Base-by-base conservation (phyloP, 2,797 vertebrate species). In the Pseudochirops cupreus region DNA sequence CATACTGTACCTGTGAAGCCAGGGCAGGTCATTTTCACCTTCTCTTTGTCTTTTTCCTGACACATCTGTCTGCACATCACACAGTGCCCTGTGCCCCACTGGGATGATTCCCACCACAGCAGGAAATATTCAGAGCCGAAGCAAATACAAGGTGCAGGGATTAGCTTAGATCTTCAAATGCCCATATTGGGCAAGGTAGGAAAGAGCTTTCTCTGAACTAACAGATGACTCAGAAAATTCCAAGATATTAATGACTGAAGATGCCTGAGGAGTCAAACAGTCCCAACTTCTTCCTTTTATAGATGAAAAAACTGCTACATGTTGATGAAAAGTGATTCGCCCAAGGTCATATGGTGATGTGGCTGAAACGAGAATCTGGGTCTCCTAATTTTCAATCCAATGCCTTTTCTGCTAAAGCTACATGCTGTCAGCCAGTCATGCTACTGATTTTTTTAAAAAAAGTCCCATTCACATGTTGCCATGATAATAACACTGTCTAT, bases 151-250 rank as follows among this genome's bases (percentile, higher is more conserved):
- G 74, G 74, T 46, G 10, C 39, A 50, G 74, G 39, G 39, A 87
- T 87, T 87, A 26, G 74, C 74, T 87, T 3, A 46, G 74, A 82
- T 82, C 21, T 82, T 87, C 74, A 87, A 46, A 87, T 87, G 39
- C 21, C 74, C 74, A 87, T 87, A 87, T 87, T 87, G 39, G 74
- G 74, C 21, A 50, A 87, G 39, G 9, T 50, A 87, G 39, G 74
- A 87, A 87, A 87, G 39, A 46, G 39, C 24, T 4, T 87, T 50
- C 39, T 28, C 74, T 1, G 9, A 11, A 12, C 74, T 46, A 46
- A 87, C 74, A 50, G 74, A 87, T 87, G 74, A 87, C 74, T 87
- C 74, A 87, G 74, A 87, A 24, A 87, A 87, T 87, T 87, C 39
- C 74, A 87, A 87, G 39, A 50, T 50, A 50, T 46, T 87, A 87